Evolutionary conservation across 2,888 invertebrate genomes (phyloP).

Genomic region (Agrilus mali): DNA sequence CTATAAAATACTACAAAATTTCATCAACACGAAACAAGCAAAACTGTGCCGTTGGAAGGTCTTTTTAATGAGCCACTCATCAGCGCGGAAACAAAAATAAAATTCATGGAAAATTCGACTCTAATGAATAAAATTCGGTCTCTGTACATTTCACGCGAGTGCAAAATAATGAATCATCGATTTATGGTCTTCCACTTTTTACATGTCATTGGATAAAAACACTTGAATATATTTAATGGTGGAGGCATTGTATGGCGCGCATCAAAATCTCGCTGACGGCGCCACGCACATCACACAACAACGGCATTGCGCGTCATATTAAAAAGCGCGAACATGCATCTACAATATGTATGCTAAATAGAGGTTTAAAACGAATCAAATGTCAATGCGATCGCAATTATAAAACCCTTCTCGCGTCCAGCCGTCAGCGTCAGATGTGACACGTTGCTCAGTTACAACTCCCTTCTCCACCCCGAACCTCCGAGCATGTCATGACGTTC

Average conservation of each 20-base stretch:
- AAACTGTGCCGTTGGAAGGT: too few relatives aligned
- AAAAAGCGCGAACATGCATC: constrained; percentile 29
- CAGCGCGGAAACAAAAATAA: too few relatives aligned
- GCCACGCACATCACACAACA: constrained; percentile 5
- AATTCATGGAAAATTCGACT: too few relatives aligned
- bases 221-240: not conserved
- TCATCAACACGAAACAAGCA: too few relatives aligned
- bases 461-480: too few relatives aligned
- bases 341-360: constrained; percentile 35
- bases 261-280: constrained; percentile 1
- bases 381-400: constrained; percentile 32
- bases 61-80: too few relatives aligned
- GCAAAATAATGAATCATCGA: too few relatives aligned
- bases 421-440: constrained; percentile 21
- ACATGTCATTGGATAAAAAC: too few relatives aligned
- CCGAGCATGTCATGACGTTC: not conserved
- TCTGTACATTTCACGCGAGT: too few relatives aligned
- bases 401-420: constrained; percentile 28
- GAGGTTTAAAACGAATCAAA: constrained; percentile 27
- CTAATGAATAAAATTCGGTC: too few relatives aligned
- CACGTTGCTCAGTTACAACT: not conserved
- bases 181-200: too few relatives aligned
- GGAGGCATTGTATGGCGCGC: not conserved
- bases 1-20: too few relatives aligned
- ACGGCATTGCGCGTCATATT: constrained; percentile 21